Evolutionary conservation across 1,140 invertebrate species (phyloP).

Genomic region (Drosophila eugracilis): DNA sequence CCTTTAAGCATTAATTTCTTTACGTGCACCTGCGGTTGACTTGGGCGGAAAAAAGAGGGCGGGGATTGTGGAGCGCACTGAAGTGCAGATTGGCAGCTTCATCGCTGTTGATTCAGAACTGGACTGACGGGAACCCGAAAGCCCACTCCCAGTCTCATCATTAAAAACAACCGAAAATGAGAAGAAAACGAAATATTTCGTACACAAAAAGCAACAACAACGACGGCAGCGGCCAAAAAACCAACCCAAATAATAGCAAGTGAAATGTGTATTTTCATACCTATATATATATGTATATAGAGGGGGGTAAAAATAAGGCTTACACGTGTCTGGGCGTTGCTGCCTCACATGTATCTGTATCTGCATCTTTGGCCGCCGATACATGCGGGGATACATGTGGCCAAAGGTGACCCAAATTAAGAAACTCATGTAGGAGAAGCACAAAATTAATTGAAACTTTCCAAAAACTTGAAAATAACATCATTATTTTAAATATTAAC

Average conservation of each 20-base stretch:
- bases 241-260: conserved; percentile 56
- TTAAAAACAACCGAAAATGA: conserved; percentile 53
- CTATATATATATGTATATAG: conserved; percentile 12
- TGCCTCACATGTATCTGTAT: conserved; percentile 22
- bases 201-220: conserved; percentile 52
- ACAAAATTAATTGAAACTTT: conserved; percentile 10
- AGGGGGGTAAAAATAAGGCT: conserved; percentile 13
- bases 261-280: conserved; percentile 52
- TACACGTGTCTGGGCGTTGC: conserved; percentile 47
- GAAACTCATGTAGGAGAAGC: conserved; percentile 4
- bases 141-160: conserved; percentile 64
- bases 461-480: no score
- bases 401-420: conserved; percentile 48
- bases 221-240: conserved; percentile 17
- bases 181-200: conserved; percentile 51
- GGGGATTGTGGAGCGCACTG: conserved; percentile 27
- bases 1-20: not conserved
- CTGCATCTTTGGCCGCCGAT: conserved; percentile 18
- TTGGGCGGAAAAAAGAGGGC: conserved; percentile 13
- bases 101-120: conserved; percentile 62
- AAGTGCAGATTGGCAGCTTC: conserved; percentile 52
- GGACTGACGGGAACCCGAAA: conserved; percentile 64
- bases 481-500: no score
- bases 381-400: conserved; percentile 17
- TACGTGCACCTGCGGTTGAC: conserved; percentile 28